phyloP scores from a whole-genome alignment of 2,888 invertebrate genomes.

The Rhimphoctona megacephalus region DNA sequence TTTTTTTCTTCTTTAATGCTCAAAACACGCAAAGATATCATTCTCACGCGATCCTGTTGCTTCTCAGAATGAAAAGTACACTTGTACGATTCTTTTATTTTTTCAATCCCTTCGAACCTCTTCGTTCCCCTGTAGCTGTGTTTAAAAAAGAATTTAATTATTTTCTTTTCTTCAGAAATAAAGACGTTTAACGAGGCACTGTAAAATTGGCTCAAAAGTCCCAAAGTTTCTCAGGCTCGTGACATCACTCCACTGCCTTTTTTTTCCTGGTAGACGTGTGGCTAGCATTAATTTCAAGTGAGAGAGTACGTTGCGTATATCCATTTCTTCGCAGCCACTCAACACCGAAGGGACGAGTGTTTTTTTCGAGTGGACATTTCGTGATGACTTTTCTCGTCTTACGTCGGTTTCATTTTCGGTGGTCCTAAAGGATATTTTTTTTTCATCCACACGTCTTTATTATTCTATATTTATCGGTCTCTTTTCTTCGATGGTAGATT shows the following conservation, averaged over 20 bases:
- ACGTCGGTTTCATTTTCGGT: conserved; percentile 25
- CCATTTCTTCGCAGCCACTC: conserved; percentile 44
- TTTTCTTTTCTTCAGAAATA: conserved; percentile 6
- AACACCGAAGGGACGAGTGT: conserved; percentile 34
- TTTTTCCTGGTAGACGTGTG: conserved; percentile 12
- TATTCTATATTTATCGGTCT: not conserved
- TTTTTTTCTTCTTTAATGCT: conserved; percentile 6
- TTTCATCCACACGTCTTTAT: not conserved
- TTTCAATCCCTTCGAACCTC: not conserved
- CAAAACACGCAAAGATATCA: conserved; percentile 41
- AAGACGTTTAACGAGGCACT: conserved; percentile 40
- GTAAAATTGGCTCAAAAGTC: conserved; percentile 10
- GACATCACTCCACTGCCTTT: conserved; percentile 17
- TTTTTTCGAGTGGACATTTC: conserved; percentile 26
- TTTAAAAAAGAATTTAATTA: not conserved
- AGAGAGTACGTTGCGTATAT: conserved; percentile 9
- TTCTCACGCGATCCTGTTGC: conserved; percentile 64
- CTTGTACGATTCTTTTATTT: not conserved
- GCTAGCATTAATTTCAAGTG: conserved; percentile 11
- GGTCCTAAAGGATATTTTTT: conserved; percentile 16
- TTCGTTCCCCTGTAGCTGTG: conserved; percentile 28
- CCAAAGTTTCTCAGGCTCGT: conserved; percentile 40
- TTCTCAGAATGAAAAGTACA: conserved; percentile 44
- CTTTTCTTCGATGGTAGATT: not conserved
- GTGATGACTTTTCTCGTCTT: conserved; percentile 41